Conservation (phyloP, 92 coral and sea anemone species). For the Phenganax marumi region DNA sequence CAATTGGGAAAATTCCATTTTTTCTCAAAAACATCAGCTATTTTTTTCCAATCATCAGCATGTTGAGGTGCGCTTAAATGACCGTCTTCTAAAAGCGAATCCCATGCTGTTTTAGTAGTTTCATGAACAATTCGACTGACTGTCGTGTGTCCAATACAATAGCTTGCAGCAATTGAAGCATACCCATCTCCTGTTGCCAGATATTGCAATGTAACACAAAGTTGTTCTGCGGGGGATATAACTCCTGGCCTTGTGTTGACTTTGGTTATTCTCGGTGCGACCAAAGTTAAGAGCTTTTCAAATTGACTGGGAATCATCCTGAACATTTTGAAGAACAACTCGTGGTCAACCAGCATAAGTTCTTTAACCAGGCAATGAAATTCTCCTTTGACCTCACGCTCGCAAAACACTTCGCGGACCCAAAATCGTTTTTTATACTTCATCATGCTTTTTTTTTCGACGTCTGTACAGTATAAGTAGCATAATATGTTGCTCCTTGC, state of each 20-base stretch:
- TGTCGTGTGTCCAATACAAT: slow-evolving; percentile 30
- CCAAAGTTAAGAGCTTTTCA: slow-evolving; percentile 12
- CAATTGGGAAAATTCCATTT: slow-evolving; percentile 18
- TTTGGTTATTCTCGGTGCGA: slow-evolving; percentile 25
- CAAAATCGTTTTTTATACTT: slow-evolving; percentile 17
- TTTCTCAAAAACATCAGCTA: slow-evolving; percentile 3
- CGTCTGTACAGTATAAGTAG: slow-evolving; percentile 23
- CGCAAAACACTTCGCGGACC: slow-evolving; percentile 11
- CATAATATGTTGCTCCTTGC: neutral
- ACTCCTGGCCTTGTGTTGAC: slow-evolving; percentile 21
- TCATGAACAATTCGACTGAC: slow-evolving; percentile 14
- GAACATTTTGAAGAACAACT: slow-evolving; percentile 35
- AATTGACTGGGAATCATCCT: slow-evolving; percentile 26
- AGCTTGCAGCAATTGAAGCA: slow-evolving; percentile 30
- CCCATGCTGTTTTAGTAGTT: slow-evolving; percentile 6
- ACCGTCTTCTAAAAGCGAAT: slow-evolving; percentile 23
- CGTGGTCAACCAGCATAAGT: slow-evolving; percentile 24
- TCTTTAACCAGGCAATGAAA: slow-evolving; percentile 30
- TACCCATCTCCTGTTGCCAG: slow-evolving; percentile 30
- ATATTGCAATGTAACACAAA: slow-evolving; percentile 23
- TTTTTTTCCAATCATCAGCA: slow-evolving; percentile 16
- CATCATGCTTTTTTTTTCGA: slow-evolving; percentile 13
- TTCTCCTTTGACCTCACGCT: slow-evolving; percentile 25
- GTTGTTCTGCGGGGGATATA: slow-evolving; percentile 20
- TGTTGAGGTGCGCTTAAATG: slow-evolving; percentile 9